Percentiles rank a stretch among this genome's conserved stretches.
These are phyloP conservation scores for Gallinago jamesoni DNA, from an alignment of 2,113 vertebrate species.

Conservation along the genomic window DNA sequence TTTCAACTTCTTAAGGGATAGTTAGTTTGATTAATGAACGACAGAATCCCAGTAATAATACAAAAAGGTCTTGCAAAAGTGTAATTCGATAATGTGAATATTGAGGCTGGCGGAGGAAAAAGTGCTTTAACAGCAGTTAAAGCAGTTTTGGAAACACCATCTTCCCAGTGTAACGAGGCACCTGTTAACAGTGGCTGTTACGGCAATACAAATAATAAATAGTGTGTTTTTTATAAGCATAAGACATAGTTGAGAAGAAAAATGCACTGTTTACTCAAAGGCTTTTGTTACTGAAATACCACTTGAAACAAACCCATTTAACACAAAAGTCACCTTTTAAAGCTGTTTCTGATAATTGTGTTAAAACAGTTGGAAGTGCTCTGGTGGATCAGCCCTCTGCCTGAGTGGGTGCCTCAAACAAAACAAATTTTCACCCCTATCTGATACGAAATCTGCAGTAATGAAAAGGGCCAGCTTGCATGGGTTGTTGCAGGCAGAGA, in stretches of 20 bases:
- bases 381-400: background rate
- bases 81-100: rapidly evolving
- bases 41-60: too few relatives aligned
- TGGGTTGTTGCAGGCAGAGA: background rate
- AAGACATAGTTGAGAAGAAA: background rate
- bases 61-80: background rate
- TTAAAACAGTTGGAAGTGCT: background rate
- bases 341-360: background rate
- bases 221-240: background rate
- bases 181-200: background rate
- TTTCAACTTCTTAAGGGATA: background rate
- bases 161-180: background rate
- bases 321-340: background rate
- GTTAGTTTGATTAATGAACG: background rate
- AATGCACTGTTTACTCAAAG: background rate
- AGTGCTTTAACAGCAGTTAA: background rate
- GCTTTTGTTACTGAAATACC: background rate
- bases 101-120: background rate
- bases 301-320: background rate
- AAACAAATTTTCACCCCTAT: background rate
- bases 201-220: background rate
- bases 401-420: background rate
- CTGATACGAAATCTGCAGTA: background rate
- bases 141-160: background rate
- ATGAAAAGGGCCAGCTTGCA: background rate